These are phyloP conservation scores for Pararge aegeria DNA, from an alignment of 1,140 invertebrate species.

Conservation along the genomic window DNA sequence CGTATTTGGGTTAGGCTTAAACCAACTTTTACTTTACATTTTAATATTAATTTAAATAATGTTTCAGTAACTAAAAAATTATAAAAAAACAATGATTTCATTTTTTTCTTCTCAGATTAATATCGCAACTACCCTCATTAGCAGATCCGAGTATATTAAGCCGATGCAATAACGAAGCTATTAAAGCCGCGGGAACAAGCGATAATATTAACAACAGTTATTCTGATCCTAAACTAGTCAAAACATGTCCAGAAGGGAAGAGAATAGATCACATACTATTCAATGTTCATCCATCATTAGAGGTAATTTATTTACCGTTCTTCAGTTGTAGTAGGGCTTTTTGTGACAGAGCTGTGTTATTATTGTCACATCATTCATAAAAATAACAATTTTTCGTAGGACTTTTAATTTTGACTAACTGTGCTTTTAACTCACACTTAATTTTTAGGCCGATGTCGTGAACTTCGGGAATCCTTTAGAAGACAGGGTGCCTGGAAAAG, in stretches of 20 bases:
- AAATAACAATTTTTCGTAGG: too few species aligned
- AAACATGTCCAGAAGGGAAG: conserved; percentile 86
- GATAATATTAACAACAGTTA: conserved; percentile 92
- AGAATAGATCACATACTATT: conserved; percentile 96
- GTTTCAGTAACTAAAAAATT: too few species aligned
- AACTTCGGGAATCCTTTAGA: conserved; percentile 87
- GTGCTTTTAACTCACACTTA: too few species aligned
- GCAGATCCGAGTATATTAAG: conserved; percentile 68
- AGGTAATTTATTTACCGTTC: conserved; percentile 66
- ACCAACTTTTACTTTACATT: too few species aligned
- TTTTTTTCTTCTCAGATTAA: conserved; percentile 70
- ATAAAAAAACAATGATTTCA: not conserved
- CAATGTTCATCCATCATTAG: conserved; percentile 76
- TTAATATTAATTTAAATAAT: too few species aligned
- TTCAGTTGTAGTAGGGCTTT: too few species aligned
- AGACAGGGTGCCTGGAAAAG: conserved; percentile 84
- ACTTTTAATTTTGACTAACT: too few species aligned
- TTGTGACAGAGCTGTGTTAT: too few species aligned
- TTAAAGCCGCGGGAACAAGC: conserved; percentile 83
- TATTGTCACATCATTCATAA: too few species aligned
- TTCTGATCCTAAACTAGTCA: conserved; percentile 80
- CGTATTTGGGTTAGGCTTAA: too few species aligned
- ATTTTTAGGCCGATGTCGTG: conserved; percentile 81
- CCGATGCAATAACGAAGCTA: conserved; percentile 2
- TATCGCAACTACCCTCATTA: conserved; percentile 78